A percentile compares a stretch with the other conserved stretches of the same genome.
These are phyloP conservation scores for Alligator mississippiensis DNA, from an alignment of 2,113 vertebrate genomes.

Conservation along the genomic window DNA sequence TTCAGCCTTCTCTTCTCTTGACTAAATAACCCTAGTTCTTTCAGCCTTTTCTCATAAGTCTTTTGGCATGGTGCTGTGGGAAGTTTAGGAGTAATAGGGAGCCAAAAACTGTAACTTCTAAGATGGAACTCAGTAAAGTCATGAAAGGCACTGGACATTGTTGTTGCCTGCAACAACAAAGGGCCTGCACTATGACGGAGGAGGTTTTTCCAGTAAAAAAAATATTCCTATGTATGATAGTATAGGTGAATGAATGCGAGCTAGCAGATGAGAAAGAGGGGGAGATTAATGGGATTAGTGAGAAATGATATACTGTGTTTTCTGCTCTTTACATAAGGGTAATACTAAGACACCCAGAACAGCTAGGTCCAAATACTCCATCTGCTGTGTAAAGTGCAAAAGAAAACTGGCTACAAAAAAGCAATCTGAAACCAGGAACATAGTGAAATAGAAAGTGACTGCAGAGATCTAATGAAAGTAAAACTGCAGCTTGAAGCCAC, in stretches of 20 bases:
- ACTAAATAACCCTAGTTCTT: too few relatives aligned
- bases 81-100: too few relatives aligned
- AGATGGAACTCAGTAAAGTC: too few relatives aligned
- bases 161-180: not conserved
- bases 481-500: not conserved
- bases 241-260: not conserved
- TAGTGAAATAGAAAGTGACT: not conserved
- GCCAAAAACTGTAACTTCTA: too few relatives aligned
- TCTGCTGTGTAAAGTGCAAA: not conserved
- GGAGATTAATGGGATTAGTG: not conserved
- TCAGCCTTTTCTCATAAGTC: too few relatives aligned
- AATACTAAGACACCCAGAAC: not conserved
- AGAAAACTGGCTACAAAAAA: not conserved
- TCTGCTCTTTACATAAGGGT: too few relatives aligned
- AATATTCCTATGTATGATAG: not conserved
- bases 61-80: too few relatives aligned
- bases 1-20: too few relatives aligned
- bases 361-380: not conserved
- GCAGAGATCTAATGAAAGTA: not conserved
- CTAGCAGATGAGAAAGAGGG: not conserved
- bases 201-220: too few relatives aligned
- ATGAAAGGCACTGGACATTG: too few relatives aligned
- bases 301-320: not conserved
- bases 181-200: not conserved
- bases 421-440: not conserved